Base-by-base conservation (phyloP, 2,797 vertebrate species). In the Antrozous pallidus region DNA sequence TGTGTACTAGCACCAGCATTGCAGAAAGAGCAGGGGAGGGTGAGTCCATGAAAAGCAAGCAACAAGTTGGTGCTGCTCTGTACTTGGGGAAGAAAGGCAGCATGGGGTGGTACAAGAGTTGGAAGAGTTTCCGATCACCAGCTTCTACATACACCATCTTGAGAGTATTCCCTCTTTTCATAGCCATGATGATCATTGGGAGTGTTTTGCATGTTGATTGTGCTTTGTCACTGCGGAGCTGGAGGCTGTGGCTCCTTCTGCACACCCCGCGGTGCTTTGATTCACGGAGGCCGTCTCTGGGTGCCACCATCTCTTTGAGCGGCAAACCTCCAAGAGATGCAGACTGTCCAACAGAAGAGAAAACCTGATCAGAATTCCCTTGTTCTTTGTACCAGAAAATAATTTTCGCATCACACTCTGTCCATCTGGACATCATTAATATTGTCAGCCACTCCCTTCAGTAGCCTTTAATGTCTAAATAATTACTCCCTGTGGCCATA, bases 351-450 rank as follows among this genome's bases (percentile, higher is more conserved):
- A 94, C 1, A 94, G 71, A 78, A 93, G 42, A 80, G 90, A 77
- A 93, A 93, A 85, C 73, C 71, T 83, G 73, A 94, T 86, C 26
- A 80, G 93, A 96, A 87, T 95, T 54, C 28, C 47, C 70, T 94
- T 85, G 86, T 96, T 83, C 96, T 98, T 96, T 96, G 84, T 92
- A 97, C 89, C 92, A 96, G 94, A 93, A 96, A 97, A 97, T 97
- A 94, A 96, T 94, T 94, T 97, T 96, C 81, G 69, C 96, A 89
- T 93, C 92, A 56, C 92, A 93, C 69, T 97, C 88, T 85, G 93
- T 96, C 97, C 89, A 96, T 98, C 95, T 97, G 95, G 94, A 95
- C 94, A 83, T 89, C 83, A 96, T 97, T 97, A 96, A 98, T 97
- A 96, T 97, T 97, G 96, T 97, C 91, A 88, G 31, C 95, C 97